These are phyloP conservation scores for Ptychadena robeensis DNA, from an alignment of 2,797 vertebrate species.

Conservation along the genomic window DNA sequence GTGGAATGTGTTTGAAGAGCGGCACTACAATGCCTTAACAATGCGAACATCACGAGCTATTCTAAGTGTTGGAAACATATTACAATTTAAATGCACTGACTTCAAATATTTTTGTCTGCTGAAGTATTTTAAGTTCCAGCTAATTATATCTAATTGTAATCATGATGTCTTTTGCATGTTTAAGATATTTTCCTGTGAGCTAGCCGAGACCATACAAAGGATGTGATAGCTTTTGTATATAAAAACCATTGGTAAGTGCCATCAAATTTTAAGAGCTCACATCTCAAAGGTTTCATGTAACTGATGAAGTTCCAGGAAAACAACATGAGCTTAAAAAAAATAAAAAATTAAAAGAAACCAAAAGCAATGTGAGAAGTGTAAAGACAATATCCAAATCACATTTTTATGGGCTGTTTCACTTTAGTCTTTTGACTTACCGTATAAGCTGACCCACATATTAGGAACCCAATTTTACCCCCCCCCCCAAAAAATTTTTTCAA, in stretches of 20 bases:
- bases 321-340: too few species aligned
- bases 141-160: constrained; percentile 15
- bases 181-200: neutral
- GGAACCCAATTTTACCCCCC: too few species aligned
- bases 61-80: constrained; percentile 45
- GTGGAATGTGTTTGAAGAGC: constrained; percentile 59
- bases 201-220: constrained; percentile 3
- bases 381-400: too few species aligned
- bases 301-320: too few species aligned
- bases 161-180: constrained; percentile 36
- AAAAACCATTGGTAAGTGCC: neutral
- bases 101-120: constrained; percentile 40
- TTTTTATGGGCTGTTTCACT: too few species aligned
- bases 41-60: constrained; percentile 49
- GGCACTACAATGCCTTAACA: constrained; percentile 51
- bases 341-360: too few species aligned
- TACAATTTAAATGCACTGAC: constrained; percentile 38
- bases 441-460: too few species aligned
- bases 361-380: too few species aligned
- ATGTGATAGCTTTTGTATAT: neutral
- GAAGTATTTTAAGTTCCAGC: constrained; percentile 36
- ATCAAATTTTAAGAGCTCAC: neutral
- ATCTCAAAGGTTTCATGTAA: neutral
- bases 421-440: too few species aligned
- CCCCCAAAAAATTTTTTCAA: too few species aligned